Evolutionary conservation across 2,113 vertebrate genomes (phyloP).

Genomic region (Bujurquina vittata): DNA sequence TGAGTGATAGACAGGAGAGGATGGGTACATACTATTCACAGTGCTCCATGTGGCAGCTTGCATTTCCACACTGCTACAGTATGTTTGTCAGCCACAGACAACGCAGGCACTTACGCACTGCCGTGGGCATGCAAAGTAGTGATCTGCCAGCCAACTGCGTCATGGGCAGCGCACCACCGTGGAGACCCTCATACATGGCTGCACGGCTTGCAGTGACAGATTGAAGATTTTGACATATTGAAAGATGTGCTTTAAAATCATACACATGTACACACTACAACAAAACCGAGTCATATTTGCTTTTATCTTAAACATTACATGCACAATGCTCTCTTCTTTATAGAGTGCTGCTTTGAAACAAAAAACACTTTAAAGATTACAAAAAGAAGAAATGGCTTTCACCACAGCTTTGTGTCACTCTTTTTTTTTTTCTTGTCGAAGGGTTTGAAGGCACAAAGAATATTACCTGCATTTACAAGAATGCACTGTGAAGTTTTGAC

Average conservation of each 20-base stretch:
- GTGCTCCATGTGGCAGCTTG: slow-evolving; percentile 67
- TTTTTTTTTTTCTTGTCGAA: slow-evolving; percentile 6
- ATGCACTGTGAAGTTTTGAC: slow-evolving; percentile 33
- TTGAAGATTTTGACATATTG: slow-evolving; percentile 44
- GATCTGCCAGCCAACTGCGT: slow-evolving; percentile 75
- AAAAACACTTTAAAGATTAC: not conserved
- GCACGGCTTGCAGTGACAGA: slow-evolving; percentile 53
- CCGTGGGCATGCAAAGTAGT: slow-evolving; percentile 69
- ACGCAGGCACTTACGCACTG: slow-evolving; percentile 74
- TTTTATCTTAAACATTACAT: not conserved
- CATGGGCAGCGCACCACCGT: slow-evolving; percentile 58
- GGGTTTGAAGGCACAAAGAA: slow-evolving; percentile 18
- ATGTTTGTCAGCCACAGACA: slow-evolving; percentile 71
- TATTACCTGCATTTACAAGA: slow-evolving; percentile 44
- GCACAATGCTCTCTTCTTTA: not conserved
- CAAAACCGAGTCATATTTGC: not conserved
- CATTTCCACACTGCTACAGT: slow-evolving; percentile 71
- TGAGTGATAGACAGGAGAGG: slow-evolving; percentile 70
- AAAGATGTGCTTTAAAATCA: not conserved
- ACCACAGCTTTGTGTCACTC: not conserved
- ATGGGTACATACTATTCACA: slow-evolving; percentile 61
- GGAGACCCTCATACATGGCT: slow-evolving; percentile 66
- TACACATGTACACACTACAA: not conserved
- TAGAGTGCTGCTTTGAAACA: not conserved
- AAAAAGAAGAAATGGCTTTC: slow-evolving; percentile 13